Evolutionary conservation across 2,888 invertebrate species (phyloP).

Genomic region (Agrochola circellaris): DNA sequence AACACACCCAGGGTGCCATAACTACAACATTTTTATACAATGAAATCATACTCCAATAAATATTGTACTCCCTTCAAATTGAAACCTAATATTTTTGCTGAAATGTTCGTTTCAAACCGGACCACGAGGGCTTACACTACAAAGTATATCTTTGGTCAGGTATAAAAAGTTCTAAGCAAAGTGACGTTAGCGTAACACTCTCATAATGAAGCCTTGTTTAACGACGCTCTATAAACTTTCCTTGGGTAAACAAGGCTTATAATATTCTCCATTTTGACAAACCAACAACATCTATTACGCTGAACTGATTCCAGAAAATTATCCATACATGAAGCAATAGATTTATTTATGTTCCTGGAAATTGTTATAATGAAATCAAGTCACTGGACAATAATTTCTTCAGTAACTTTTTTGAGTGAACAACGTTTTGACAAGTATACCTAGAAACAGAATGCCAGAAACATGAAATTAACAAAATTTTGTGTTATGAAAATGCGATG

Average conservation of each 20-base stretch:
- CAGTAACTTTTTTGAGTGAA: constrained; percentile 1
- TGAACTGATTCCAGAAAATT: neutral
- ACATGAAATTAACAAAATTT: constrained; percentile 7
- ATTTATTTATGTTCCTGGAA: neutral
- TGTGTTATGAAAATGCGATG: constrained; percentile 35
- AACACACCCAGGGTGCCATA: constrained; percentile 36
- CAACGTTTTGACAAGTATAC: constrained; percentile 10
- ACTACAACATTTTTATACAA: constrained; percentile 42
- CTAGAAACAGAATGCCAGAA: constrained; percentile 11
- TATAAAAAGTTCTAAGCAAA: constrained; percentile 16
- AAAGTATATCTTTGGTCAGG: constrained; percentile 49
- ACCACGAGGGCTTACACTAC: constrained; percentile 24
- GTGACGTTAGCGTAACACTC: neutral
- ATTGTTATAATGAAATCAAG: constrained; percentile 8
- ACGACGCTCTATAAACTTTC: neutral
- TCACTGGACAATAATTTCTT: neutral
- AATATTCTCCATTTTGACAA: neutral
- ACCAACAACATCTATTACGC: neutral
- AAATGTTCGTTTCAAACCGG: constrained; percentile 24
- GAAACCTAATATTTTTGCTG: constrained; percentile 19
- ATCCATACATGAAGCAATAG: neutral
- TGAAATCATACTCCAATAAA: constrained; percentile 47
- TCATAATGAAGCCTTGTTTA: constrained; percentile 12
- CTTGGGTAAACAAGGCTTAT: neutral
- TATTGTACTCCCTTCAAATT: constrained; percentile 48